Percentiles rank a stretch among this genome's conserved stretches.
These are phyloP conservation scores for Philypnodon macrostomus DNA, from an alignment of 2,797 vertebrate species.

Conservation along the genomic window DNA sequence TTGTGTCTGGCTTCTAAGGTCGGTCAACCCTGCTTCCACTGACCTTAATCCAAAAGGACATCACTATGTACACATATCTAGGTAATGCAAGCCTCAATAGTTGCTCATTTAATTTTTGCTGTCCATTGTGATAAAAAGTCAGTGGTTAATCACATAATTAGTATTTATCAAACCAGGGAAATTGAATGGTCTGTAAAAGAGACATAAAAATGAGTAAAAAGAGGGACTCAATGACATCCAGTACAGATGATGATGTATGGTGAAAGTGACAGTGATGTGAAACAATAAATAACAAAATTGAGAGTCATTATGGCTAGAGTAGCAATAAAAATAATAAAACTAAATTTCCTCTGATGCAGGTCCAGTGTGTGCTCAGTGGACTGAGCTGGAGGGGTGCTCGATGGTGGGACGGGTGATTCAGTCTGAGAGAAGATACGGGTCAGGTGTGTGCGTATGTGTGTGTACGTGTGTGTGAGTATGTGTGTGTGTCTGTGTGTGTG, in stretches of 20 bases:
- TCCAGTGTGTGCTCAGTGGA: constrained; percentile 64
- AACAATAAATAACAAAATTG: constrained; percentile 71
- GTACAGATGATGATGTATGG: constrained; percentile 33
- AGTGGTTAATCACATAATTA: constrained; percentile 33
- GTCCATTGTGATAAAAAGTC: constrained; percentile 48
- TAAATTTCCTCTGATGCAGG: constrained; percentile 67
- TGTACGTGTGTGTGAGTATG: constrained; percentile 30
- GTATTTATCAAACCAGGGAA: constrained; percentile 2
- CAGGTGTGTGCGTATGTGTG: constrained; percentile 30
- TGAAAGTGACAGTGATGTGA: constrained; percentile 50
- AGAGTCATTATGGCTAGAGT: constrained; percentile 74
- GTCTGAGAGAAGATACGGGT: constrained; percentile 49
- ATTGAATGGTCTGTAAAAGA: constrained; percentile 16
- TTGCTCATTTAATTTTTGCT: constrained; percentile 36
- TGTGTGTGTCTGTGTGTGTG: constrained; percentile 24
- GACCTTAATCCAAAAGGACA: constrained; percentile 55
- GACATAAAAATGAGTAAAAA: constrained; percentile 40
- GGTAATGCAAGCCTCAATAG: constrained; percentile 33
- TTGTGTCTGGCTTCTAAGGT: constrained; percentile 54
- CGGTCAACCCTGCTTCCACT: constrained; percentile 45
- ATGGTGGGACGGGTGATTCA: constrained; percentile 40
- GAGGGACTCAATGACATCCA: constrained; percentile 20
- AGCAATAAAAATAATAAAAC: constrained; percentile 73
- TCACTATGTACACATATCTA: constrained; percentile 39
- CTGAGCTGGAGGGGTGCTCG: constrained; percentile 42